Evolutionary conservation across 2,888 invertebrate species (phyloP).

Genomic region (Eurois occulta): DNA sequence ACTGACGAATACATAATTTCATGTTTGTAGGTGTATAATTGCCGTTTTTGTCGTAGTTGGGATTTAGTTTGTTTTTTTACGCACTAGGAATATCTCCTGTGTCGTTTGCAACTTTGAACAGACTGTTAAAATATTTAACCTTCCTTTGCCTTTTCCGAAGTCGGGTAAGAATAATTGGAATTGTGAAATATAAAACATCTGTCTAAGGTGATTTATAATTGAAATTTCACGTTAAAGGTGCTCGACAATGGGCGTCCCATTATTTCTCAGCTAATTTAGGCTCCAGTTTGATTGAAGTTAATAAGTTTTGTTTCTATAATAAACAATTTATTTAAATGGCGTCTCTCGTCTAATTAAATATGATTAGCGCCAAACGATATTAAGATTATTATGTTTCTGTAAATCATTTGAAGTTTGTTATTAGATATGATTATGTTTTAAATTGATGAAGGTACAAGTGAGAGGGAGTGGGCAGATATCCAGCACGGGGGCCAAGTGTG

Average conservation of each 20-base stretch:
- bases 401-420: background rate
- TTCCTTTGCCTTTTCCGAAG: background rate
- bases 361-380: conserved; percentile 1
- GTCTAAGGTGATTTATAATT: background rate
- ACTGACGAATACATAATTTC: background rate
- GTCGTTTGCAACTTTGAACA: background rate
- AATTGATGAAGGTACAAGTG: background rate
- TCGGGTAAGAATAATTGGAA: background rate
- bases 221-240: background rate
- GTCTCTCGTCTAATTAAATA: conserved; percentile 6
- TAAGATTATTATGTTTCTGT: conserved; percentile 2
- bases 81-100: background rate
- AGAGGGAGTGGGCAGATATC: too few species aligned
- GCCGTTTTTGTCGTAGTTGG: background rate
- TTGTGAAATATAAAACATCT: background rate
- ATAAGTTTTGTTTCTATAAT: conserved; percentile 1
- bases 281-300: conserved; percentile 5
- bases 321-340: conserved; percentile 27
- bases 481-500: too few species aligned
- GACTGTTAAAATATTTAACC: background rate
- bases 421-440: background rate
- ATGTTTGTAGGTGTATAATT: background rate
- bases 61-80: background rate
- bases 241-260: background rate
- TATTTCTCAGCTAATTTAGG: background rate